Percentiles rank a stretch among this genome's conserved stretches.
Evolutionary conservation across 53 echinoderm and acorn worm genomes (phyloP).

Genomic region (Mesocentrotus franciscanus): DNA sequence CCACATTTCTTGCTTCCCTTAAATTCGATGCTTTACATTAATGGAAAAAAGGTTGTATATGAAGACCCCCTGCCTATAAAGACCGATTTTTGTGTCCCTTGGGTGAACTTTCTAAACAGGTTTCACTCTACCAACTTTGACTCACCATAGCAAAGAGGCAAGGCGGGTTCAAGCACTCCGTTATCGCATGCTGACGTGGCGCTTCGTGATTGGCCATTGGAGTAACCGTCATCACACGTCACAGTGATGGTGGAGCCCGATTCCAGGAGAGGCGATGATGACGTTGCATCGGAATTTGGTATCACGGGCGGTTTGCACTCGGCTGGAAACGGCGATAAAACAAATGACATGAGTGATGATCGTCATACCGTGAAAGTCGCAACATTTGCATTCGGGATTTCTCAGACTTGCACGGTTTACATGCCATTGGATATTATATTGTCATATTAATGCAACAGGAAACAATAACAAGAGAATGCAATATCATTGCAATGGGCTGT

Average conservation of each 20-base stretch:
- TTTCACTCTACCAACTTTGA: neutral
- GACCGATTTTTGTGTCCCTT: too few species aligned
- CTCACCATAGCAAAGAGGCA: constrained; percentile 50
- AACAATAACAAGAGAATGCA: too few species aligned
- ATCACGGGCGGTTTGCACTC: constrained; percentile 39
- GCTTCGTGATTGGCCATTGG: constrained; percentile 47
- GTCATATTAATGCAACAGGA: too few species aligned
- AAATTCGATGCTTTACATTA: too few species aligned
- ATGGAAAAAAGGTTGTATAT: too few species aligned
- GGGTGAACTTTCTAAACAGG: too few species aligned
- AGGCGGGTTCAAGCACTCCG: neutral
- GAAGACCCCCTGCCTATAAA: too few species aligned
- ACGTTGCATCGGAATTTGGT: constrained; percentile 20
- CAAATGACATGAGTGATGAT: neutral
- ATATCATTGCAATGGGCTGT: too few species aligned
- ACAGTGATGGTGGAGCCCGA: neutral
- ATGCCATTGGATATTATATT: too few species aligned
- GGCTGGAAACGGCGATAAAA: neutral
- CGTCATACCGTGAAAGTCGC: neutral
- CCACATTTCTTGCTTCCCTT: too few species aligned
- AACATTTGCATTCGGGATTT: neutral
- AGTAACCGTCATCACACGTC: constrained; percentile 38
- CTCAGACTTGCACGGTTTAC: too few species aligned
- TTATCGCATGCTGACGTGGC: constrained; percentile 17
- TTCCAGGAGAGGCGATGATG: constrained; percentile 32